A percentile compares a stretch with the other conserved stretches of the same genome.
These are phyloP conservation scores for Orius laevigatus DNA, from an alignment of 1,140 invertebrate genomes.

Conservation along the genomic window DNA sequence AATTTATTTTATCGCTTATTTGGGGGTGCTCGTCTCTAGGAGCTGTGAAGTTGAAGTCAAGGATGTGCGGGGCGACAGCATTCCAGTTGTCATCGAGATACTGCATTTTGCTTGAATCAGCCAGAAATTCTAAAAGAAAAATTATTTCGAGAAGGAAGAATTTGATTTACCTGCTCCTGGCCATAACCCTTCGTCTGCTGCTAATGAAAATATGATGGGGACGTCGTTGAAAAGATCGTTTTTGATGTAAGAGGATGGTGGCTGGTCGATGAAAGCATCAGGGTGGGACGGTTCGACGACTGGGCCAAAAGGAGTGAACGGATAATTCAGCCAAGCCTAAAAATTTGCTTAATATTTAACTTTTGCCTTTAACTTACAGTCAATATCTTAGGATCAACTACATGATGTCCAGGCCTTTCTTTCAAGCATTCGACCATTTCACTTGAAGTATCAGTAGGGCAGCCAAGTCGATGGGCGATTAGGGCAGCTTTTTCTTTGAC, in stretches of 20 bases:
- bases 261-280: slow-evolving; percentile 36
- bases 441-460: slow-evolving; percentile 34
- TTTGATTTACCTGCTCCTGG: slow-evolving; percentile 29
- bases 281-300: slow-evolving; percentile 32
- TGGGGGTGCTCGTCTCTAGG: slow-evolving; percentile 3
- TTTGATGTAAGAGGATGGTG: slow-evolving; percentile 35
- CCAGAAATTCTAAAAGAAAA: no score
- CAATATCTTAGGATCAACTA: slow-evolving; percentile 31
- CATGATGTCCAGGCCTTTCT: slow-evolving; percentile 36
- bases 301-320: slow-evolving; percentile 42
- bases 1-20: not conserved
- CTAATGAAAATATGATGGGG: slow-evolving; percentile 27
- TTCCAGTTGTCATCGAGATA: slow-evolving; percentile 15
- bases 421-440: slow-evolving; percentile 56
- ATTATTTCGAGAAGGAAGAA: no score
- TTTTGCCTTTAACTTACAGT: slow-evolving; percentile 26
- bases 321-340: slow-evolving; percentile 35
- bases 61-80: slow-evolving; percentile 19
- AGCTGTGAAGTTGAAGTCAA: slow-evolving; percentile 21
- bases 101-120: no score
- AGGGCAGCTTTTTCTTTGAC: slow-evolving; percentile 46
- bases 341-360: no score
- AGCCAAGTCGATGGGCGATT: slow-evolving; percentile 48
- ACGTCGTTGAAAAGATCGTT: slow-evolving; percentile 27
- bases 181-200: slow-evolving; percentile 27